A percentile compares a stretch with the other conserved stretches of the same genome.
Evolutionary conservation across 1,140 invertebrate genomes (phyloP).

Genomic region (Xylocopa sonorina): DNA sequence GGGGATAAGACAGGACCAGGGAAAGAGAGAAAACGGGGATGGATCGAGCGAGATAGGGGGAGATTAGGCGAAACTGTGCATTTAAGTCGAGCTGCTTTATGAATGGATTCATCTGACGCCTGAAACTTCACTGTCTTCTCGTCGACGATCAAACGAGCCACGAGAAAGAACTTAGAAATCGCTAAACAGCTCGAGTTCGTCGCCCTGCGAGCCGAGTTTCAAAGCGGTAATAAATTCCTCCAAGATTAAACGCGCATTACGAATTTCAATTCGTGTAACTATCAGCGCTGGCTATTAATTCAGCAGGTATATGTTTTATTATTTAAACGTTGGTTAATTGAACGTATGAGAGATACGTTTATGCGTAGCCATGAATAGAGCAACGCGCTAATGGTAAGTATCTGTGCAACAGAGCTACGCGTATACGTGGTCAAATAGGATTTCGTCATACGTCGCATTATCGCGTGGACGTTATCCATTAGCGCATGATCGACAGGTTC

Average conservation of each 20-base stretch:
- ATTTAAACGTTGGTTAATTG: too few relatives aligned
- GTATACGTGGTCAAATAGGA: too few relatives aligned
- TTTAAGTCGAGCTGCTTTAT: conserved; percentile 51
- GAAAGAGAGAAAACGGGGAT: conserved; percentile 24
- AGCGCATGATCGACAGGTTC: too few relatives aligned
- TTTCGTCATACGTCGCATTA: too few relatives aligned
- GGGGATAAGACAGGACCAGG: too few relatives aligned
- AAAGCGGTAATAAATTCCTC: not conserved
- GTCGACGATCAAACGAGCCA: conserved; percentile 28
- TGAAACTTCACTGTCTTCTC: conserved; percentile 49
- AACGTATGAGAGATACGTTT: too few relatives aligned
- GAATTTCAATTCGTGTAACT: not conserved
- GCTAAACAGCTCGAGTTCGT: conserved; percentile 7
- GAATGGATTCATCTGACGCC: conserved; percentile 49
- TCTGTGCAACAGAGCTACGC: too few relatives aligned
- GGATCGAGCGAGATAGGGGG: conserved; percentile 45
- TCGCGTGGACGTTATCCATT: too few relatives aligned
- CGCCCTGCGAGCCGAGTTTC: not conserved
- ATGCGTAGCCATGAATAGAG: too few relatives aligned
- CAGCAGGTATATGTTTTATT: too few relatives aligned
- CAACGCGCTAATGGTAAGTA: too few relatives aligned
- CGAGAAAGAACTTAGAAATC: conserved; percentile 33
- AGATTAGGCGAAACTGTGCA: conserved; percentile 63
- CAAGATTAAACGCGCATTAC: not conserved
- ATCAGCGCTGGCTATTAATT: too few relatives aligned